Percentiles rank a stretch among this genome's conserved stretches.
phyloP scores from a whole-genome alignment of 2,113 vertebrate species.

The Salvelinus alpinus region DNA sequence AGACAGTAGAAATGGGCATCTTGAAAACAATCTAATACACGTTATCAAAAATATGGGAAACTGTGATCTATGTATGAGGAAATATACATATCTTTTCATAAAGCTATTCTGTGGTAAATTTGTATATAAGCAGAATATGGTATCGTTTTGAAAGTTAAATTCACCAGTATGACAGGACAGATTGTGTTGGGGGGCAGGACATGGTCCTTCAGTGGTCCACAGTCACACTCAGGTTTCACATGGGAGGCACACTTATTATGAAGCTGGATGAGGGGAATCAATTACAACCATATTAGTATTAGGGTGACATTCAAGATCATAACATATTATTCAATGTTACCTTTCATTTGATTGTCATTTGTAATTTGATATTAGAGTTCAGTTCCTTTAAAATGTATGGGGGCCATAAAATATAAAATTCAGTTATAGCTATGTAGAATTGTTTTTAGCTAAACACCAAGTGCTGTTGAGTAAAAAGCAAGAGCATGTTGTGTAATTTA shows the following conservation, averaged over 20 bases:
- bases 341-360: too few species aligned
- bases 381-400: too few species aligned
- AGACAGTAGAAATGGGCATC: neutral
- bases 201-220: conserved; percentile 90
- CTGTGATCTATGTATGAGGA: neutral
- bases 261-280: conserved; percentile 73
- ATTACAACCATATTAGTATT: conserved; percentile 26
- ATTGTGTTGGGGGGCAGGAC: conserved; percentile 91
- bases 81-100: too few species aligned
- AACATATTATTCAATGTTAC: too few species aligned
- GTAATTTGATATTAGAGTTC: too few species aligned
- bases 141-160: conserved; percentile 37
- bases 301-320: too few species aligned
- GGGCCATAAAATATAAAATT: too few species aligned
- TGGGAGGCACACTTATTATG: conserved; percentile 98
- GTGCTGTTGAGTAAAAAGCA: too few species aligned
- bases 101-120: neutral
- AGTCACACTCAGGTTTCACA: conserved; percentile 93
- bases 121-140: neutral
- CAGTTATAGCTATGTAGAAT: too few species aligned
- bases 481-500: too few species aligned
- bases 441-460: too few species aligned
- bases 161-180: conserved; percentile 92
- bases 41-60: neutral
- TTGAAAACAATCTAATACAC: neutral